These are phyloP conservation scores for Teinopalpus imperialis DNA, from an alignment of 2,888 invertebrate genomes.

Conservation along the genomic window DNA sequence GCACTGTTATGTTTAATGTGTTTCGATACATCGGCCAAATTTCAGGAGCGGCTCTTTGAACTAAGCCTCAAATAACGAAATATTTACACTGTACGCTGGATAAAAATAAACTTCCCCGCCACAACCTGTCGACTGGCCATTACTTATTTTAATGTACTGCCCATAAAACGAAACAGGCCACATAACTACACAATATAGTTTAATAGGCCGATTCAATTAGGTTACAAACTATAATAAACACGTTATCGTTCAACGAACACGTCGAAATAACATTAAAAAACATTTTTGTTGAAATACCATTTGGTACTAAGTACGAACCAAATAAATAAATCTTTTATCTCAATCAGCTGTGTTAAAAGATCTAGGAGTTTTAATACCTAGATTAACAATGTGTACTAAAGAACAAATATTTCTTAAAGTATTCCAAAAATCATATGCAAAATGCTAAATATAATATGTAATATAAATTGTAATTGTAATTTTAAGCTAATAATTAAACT, in stretches of 20 bases:
- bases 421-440: no score
- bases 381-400: no score
- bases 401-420: no score
- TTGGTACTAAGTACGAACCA: no score
- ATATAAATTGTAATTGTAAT: no score
- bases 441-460: no score
- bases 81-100: constrained; percentile 40
- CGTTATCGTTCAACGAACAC: constrained; percentile 12
- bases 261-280: constrained; percentile 13
- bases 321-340: no score
- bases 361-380: no score
- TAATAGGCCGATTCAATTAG: constrained; percentile 25
- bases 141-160: constrained; percentile 38
- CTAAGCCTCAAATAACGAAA: constrained; percentile 39
- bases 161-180: constrained; percentile 37
- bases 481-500: no score
- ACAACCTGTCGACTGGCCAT: constrained; percentile 42
- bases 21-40: constrained; percentile 39
- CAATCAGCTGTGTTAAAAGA: no score
- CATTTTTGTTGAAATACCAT: no score
- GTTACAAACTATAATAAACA: constrained; percentile 24
- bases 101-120: constrained; percentile 40
- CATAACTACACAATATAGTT: constrained; percentile 20
- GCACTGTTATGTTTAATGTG: constrained; percentile 40
- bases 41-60: constrained; percentile 42